A percentile compares a stretch with the other conserved stretches of the same genome.
phyloP scores from a whole-genome alignment of 2,888 invertebrate genomes.

The Euproctis similis region DNA sequence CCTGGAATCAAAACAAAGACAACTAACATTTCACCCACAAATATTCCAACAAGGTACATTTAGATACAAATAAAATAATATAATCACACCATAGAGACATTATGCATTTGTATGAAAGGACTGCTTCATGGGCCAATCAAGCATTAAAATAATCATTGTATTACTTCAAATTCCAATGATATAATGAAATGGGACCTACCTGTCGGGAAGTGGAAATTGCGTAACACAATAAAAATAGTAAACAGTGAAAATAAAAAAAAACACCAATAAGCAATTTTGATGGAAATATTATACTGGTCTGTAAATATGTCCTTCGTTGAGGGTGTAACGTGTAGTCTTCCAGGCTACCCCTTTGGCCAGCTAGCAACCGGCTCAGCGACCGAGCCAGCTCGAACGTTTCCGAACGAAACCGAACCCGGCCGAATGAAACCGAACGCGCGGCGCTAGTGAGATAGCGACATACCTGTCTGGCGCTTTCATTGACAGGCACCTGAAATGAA shows the following conservation, averaged over 20 bases:
- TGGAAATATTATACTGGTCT: constrained; percentile 64
- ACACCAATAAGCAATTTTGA: constrained; percentile 72
- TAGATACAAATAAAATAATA: constrained; percentile 52
- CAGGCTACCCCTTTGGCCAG: constrained; percentile 70
- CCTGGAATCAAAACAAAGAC: constrained; percentile 74
- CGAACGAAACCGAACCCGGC: constrained; percentile 66
- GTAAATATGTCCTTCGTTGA: constrained; percentile 65
- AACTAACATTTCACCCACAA: constrained; percentile 67
- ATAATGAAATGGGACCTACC: constrained; percentile 61
- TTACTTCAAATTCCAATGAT: constrained; percentile 43
- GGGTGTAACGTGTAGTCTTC: constrained; percentile 71
- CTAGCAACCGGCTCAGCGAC: constrained; percentile 54
- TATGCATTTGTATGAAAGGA: constrained; percentile 48
- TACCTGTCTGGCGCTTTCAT: constrained; percentile 85
- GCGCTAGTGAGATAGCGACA: constrained; percentile 68
- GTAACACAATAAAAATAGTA: constrained; percentile 32
- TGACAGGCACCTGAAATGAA: constrained; percentile 84
- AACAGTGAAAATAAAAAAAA: constrained; percentile 56
- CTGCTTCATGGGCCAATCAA: constrained; percentile 50
- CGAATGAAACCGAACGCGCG: constrained; percentile 67
- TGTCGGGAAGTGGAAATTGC: constrained; percentile 36
- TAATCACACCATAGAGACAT: constrained; percentile 63
- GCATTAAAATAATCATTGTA: constrained; percentile 46
- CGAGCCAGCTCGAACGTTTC: constrained; percentile 59
- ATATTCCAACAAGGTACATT: constrained; percentile 45